Evolutionary conservation across 2,113 vertebrate genomes (phyloP).

Genomic region (Aphyosemion australe): DNA sequence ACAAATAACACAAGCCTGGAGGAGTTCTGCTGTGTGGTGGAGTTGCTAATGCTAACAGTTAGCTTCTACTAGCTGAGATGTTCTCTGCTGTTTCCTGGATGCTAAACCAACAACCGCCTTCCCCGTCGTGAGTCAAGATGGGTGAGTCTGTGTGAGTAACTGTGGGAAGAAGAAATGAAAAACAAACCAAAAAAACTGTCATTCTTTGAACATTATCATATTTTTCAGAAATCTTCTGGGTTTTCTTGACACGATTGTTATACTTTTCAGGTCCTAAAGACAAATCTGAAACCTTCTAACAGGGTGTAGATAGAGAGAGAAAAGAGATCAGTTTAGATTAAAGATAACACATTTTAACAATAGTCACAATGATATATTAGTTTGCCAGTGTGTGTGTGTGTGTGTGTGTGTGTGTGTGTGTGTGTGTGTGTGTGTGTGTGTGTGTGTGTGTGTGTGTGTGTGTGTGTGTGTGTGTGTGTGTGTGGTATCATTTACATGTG

Average conservation of each 20-base stretch:
- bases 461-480: conserved; percentile 20
- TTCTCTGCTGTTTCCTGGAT: no score
- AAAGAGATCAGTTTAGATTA: conserved; percentile 34
- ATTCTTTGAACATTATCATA: background rate
- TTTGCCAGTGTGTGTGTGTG: background rate
- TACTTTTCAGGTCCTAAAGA: conserved; percentile 26
- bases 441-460: background rate
- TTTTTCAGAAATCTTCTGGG: background rate
- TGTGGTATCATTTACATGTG: no score
- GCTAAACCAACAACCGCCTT: no score
- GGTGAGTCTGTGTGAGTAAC: no score
- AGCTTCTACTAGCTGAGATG: no score
- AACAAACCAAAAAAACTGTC: background rate
- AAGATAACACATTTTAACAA: no score
- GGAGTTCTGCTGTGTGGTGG: no score
- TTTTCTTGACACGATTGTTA: conserved; percentile 4
- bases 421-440: background rate
- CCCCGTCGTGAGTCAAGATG: no score
- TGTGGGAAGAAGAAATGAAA: background rate
- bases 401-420: background rate
- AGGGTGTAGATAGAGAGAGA: conserved; percentile 3
- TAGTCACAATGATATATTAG: no score
- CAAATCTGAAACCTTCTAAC: conserved; percentile 11
- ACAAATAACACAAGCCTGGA: no score
- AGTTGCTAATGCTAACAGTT: no score